Percentiles rank a stretch among this genome's conserved stretches.
Evolutionary conservation across 2,888 invertebrate genomes (phyloP).

Genomic region (Polydrusus pterygomalis): DNA sequence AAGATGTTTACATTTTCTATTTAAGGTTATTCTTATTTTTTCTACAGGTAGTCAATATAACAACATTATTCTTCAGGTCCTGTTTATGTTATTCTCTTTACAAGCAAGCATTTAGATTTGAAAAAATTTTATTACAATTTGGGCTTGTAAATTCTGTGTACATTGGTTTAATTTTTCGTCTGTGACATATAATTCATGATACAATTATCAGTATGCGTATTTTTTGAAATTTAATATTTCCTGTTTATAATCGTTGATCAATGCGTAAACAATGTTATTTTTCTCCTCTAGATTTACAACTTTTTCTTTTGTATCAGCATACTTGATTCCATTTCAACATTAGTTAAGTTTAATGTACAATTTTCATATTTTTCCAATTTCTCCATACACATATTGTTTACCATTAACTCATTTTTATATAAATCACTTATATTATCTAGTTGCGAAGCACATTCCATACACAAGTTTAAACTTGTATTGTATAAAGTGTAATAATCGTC

Average conservation of each 20-base stretch:
- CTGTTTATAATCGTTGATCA: slow-evolving; percentile 8
- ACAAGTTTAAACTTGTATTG: slow-evolving; percentile 15
- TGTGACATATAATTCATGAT: not conserved
- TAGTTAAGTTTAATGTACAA: not conserved
- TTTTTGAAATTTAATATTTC: slow-evolving; percentile 15
- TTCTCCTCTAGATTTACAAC: no score
- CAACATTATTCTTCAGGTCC: no score
- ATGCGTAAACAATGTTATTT: not conserved
- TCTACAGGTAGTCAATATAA: no score
- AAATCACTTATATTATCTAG: not conserved
- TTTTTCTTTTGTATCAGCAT: not conserved
- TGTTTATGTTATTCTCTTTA: slow-evolving; percentile 9
- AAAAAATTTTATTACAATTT: slow-evolving; percentile 6
- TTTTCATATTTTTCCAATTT: slow-evolving; percentile 10
- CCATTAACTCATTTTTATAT: not conserved
- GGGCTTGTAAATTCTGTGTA: not conserved
- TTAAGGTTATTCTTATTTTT: no score
- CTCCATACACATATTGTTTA: slow-evolving; percentile 1
- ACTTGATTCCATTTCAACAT: slow-evolving; percentile 10
- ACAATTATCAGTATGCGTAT: not conserved
- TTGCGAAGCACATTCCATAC: not conserved
- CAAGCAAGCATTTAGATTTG: slow-evolving; percentile 4
- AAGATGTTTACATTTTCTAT: no score
- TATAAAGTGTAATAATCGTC: not conserved
- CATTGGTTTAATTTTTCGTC: not conserved